Base-by-base conservation (phyloP, 2,888 invertebrate species). In the Aspidapion aeneum region DNA sequence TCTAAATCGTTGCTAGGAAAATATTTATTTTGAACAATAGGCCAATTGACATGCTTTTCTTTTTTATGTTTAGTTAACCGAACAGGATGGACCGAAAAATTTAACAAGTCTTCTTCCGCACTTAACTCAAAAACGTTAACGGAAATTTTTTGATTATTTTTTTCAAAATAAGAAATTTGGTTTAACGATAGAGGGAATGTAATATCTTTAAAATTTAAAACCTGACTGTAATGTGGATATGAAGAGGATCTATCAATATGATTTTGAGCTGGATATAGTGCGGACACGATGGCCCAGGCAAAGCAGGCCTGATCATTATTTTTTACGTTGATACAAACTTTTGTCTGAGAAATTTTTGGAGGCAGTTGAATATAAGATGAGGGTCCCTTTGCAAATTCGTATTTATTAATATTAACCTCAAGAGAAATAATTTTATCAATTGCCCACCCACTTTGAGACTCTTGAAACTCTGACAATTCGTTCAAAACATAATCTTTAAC, bases 291-390 rank as follows among this genome's bases (percentile, higher is more conserved):
- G n/a, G n/a, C n/a, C n/a, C n/a, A n/a, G n/a, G n/a, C n/a, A n/a
- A n/a, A n/a, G n/a, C n/a, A n/a, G n/a, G n/a, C n/a, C n/a, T n/a
- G n/a, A n/a, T n/a, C n/a, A n/a, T 66, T 2, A 63, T 72, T 74
- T 57, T 70, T 59, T 0, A 74, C 69, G 63, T 74, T 73, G 16
- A 74, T 58, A 22, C 68, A 65, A 1, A 72, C 70, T 7, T 68
- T 51, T 51, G 66, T 73, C 1, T 48, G 61, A 55, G 58, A 20
- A 16, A 74, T 70, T 55, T 62, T 20, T n/a, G 55, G 3, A 0
- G 71, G 72, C 21, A 73, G 51, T n/a, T 65, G 58, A 51, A 74
- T 69, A 59, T 69, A 73, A 12, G 70, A 71, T 20, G 70, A 68
- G 2, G 69, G 69, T 5, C 68, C 70, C 1, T 62, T 55, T 52